Evolutionary conservation across 37 sponge, comb jelly and placozoan species (phyloP), one percentile per base, ranked within the genome.

Genomic region (Theonella swinhoei): DNA sequence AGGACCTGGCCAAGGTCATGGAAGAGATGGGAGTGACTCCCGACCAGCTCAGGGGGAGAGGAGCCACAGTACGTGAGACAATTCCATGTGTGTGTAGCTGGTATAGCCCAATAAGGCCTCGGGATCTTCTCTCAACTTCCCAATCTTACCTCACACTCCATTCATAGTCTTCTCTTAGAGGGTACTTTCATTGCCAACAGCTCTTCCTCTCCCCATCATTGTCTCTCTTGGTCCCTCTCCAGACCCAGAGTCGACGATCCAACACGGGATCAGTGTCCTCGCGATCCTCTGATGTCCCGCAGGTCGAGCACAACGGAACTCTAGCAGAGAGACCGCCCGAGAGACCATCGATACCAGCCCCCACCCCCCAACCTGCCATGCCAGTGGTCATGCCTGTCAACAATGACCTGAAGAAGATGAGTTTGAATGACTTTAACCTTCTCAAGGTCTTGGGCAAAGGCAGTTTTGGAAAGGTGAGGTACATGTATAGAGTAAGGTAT

Each of bases 391-490:
- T 47, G 11, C 54, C 54, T 14, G 14, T 17, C 54, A 47, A 47
- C 54, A 14, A 47, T 14, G 54, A 47, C 11, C 7, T 47, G 54
- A 70, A 54, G 0, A 88, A 81, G 65, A 62, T 88, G 72, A 86
- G 79, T 8, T 79, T 95, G 35, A 41, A 32, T 11, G 99, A 98
- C 72, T 96, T 98, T 80, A 74, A 7, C n/a, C 87, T 96, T 39
- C 75, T 98, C 59, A 98, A 94, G 68, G 94, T 98, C 17, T 86
- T 98, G 0, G 99, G 99, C 22, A 95, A 94, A 68, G 99, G 99
- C 24, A 93, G 90, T 74, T 98, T 98, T 79, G 99, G 99, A 22
- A 98, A 98, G 85, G 54, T 47, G 54, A 47, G 54, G n/a, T n/a
- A n/a, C n/a, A n/a, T n/a, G n/a, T n/a, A n/a, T n/a, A n/a, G n/a